A percentile compares a stretch with the other conserved stretches of the same genome.
Conservation (phyloP, 2,797 vertebrate species). For the Cynodonichthys magdalenae region DNA sequence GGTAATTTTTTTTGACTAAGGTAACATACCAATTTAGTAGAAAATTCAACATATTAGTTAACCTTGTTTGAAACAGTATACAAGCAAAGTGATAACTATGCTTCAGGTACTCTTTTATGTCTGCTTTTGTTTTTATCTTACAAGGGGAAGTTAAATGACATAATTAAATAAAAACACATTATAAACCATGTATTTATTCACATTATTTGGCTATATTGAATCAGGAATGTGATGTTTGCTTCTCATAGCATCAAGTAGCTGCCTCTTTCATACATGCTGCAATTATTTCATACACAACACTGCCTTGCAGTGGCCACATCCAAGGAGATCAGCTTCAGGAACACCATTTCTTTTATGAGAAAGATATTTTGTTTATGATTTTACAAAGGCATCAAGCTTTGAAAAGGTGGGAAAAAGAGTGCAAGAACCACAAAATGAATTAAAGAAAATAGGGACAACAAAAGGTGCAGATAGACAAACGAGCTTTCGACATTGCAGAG, state of each 20-base stretch:
- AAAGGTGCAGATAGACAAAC: conserved; percentile 5
- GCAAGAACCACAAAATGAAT: not conserved
- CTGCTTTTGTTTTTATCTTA: too few species aligned
- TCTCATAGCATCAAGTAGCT: not conserved
- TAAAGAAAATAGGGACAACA: accelerated
- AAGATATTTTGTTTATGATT: not conserved
- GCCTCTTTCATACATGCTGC: conserved; percentile 34
- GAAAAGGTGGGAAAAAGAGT: not conserved
- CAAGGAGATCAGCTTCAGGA: conserved; percentile 47
- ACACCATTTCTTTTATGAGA: not conserved
- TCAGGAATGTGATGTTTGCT: not conserved
- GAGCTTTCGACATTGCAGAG: not conserved
- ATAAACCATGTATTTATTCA: not conserved
- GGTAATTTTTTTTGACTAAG: too few species aligned
- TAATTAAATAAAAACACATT: not conserved
- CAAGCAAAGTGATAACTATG: too few species aligned
- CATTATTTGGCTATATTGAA: not conserved
- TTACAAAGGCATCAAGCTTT: not conserved
- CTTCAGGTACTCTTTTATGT: too few species aligned
- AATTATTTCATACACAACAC: conserved; percentile 69
- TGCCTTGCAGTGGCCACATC: conserved; percentile 64
- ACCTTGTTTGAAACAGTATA: too few species aligned
- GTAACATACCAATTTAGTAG: too few species aligned
- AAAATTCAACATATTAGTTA: too few species aligned
- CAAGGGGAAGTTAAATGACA: not conserved